Evolutionary conservation across 37 sponge, comb jelly and placozoan genomes (phyloP), one percentile per base, ranked within the genome.

Genomic region (Haliclona indistincta): DNA sequence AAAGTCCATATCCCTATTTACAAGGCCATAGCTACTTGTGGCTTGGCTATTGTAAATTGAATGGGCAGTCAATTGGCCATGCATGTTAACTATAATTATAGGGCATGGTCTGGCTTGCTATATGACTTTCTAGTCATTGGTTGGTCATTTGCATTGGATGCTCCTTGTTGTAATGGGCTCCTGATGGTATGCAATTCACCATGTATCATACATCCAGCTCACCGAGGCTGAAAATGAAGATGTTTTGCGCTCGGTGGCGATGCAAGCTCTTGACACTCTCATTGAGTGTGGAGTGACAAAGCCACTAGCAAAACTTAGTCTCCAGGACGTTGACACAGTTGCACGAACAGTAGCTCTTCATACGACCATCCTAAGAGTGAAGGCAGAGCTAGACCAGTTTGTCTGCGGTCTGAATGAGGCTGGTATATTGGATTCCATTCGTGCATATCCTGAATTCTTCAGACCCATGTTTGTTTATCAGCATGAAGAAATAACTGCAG

Each of bases 391-490:
- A 65, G 67, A 65, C n/a, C 67, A 65, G 7, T 65, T 65, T 20
- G n/a, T 38, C 4, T 6, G 29, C 7, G 67, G 67, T 35, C 42
- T 65, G 4, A 5, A 73, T 11, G 30, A 1, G 6, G 8, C 60
- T 20, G 45, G 38, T 35, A 22, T 81, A 23, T n/a, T 56, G 19
- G 22, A 70, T 3, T 45, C 2, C 34, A 53, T 82, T 2, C 13
- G 22, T 22, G 2, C 51, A 36, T 17, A 66, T 43, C 75, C 83
- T 28, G 61, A 25, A 35, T 30, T 67, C 0, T 51, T 39, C 69
- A 56, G 67, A 40, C 35, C 69, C 17, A 28, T 74, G 49, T 82
- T 82, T 82, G 67, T 73, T 4, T 4, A 58, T 29, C 25, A 34
- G 2, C 13, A 22, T 19, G 23, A 3, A 20, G 3, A 4, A 22